These are phyloP conservation scores for Ferdinandea cuprea DNA, from an alignment of 2,888 invertebrate genomes.

Conservation along the genomic window DNA sequence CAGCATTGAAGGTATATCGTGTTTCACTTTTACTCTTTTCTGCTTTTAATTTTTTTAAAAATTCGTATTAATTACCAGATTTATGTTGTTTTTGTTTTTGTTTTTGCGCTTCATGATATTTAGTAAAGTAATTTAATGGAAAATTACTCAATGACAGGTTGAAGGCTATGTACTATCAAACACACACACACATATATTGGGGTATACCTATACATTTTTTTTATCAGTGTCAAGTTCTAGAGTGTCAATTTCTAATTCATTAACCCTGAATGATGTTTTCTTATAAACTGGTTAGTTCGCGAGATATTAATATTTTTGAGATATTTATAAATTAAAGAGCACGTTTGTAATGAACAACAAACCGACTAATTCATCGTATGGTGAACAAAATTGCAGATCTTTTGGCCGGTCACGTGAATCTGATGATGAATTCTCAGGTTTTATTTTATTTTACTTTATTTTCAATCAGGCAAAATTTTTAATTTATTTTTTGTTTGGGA, in stretches of 20 bases:
- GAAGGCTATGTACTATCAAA: constrained; percentile 34
- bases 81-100: constrained; percentile 16
- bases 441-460: no score
- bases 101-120: constrained; percentile 6
- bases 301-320: background rate
- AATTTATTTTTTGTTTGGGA: no score
- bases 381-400: no score
- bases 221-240: constrained; percentile 43
- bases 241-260: constrained; percentile 19
- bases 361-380: no score
- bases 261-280: constrained; percentile 25
- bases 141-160: constrained; percentile 46
- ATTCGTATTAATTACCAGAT: constrained; percentile 33
- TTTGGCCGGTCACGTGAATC: no score
- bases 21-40: constrained; percentile 59
- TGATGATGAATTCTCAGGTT: no score
- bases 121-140: constrained; percentile 24
- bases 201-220: no score
- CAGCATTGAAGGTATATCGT: constrained; percentile 27
- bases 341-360: no score
- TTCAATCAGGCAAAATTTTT: no score
- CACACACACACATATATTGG: background rate
- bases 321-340: background rate
- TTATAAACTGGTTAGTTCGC: background rate
- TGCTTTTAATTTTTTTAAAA: constrained; percentile 19